Conservation (phyloP, 2,113 vertebrate genomes). For the Anthoscopus minutus region DNA sequence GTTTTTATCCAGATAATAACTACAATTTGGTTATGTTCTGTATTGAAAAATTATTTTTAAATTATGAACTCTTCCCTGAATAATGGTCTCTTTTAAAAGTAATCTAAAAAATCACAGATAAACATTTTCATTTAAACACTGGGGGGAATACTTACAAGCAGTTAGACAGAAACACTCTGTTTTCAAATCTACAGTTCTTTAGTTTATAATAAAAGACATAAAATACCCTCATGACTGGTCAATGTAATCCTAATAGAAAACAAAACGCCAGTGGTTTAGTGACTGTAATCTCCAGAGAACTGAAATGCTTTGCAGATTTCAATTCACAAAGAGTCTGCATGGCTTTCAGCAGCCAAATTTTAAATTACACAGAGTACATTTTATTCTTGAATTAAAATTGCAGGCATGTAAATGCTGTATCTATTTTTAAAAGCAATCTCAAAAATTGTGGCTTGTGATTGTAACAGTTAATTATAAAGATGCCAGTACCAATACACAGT, state of each 20-base stretch:
- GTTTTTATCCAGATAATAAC: not conserved
- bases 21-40: not conserved
- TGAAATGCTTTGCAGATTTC: conserved; percentile 55
- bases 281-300: conserved; percentile 19
- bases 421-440: conserved; percentile 69
- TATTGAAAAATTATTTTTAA: not conserved
- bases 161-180: conserved; percentile 17
- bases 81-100: conserved; percentile 7
- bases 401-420: conserved; percentile 63
- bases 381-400: conserved; percentile 78
- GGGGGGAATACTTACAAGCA: conserved; percentile 30
- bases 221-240: conserved; percentile 29
- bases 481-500: conserved; percentile 45
- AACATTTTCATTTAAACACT: conserved; percentile 30
- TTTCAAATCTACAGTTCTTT: conserved; percentile 59
- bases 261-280: conserved; percentile 41
- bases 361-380: conserved; percentile 66
- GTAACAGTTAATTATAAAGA: conserved; percentile 65
- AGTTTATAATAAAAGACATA: conserved; percentile 26
- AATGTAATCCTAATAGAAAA: conserved; percentile 34
- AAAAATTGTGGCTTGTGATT: conserved; percentile 68
- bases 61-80: not conserved
- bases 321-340: conserved; percentile 69
- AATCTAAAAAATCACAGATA: conserved; percentile 43
- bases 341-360: conserved; percentile 67